Evolutionary conservation across 2,113 vertebrate genomes (phyloP), one percentile per base, ranked within the genome.

Genomic region (Aleadryas rufinucha): DNA sequence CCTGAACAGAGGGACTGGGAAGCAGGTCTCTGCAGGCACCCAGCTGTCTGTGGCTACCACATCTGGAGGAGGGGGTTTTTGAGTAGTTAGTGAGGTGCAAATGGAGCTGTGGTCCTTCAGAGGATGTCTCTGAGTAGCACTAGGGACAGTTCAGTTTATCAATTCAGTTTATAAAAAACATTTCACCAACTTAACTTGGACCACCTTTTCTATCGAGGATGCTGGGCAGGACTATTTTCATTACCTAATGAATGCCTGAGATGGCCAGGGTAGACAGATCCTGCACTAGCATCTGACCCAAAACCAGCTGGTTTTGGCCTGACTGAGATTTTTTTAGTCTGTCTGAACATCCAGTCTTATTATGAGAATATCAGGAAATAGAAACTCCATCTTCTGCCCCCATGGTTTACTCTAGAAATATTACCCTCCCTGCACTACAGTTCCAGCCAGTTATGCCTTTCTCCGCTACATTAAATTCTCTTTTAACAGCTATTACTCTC

Each of bases 31-130:
- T 57, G 17, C 50, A 28, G 31, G 3, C 42, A 75, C 7, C 17
- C 0, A 0, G 50, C 35, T 64, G 10, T 31, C 42, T 84, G 33
- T 21, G 41, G 45, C 37, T 4, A 3, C 12, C 31, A 61, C 39
- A 47, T 50, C 42, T 77, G 61, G 24, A 20, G 2, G 52, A 71
- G 37, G 22, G 9, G 12, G 11, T 7, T 1, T 75, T 5, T 9
- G 8, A 82, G 49, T 35, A 81, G 37, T 60, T 74, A 33, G 3
- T 64, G 53, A 44, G 39, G 33, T 47, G 26, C 6, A 9, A 61
- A n/a, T 4, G 6, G 35, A 90, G 64, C n/a, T n/a, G 5, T 13
- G 2, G 1, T 53, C 27, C 41, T 60, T 81, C 68, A 42, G 49
- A 84, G 23, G 7, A 42, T 42, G 24, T 42, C 26, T 69, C 44